Conservation (phyloP, 2,888 invertebrate species). For the Hermaeophaga mercurialis region DNA sequence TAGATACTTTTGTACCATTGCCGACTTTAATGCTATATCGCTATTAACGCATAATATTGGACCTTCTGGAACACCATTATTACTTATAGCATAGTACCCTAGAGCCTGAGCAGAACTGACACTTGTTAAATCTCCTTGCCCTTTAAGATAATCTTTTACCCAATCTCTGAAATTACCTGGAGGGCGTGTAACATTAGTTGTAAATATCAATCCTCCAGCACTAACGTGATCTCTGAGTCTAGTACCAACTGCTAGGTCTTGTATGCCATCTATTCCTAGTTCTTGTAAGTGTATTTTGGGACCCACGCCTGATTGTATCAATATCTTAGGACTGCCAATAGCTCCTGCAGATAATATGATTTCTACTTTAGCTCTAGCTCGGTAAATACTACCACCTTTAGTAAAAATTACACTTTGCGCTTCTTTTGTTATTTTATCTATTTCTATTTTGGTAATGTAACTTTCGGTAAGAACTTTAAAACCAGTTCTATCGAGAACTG, state of each 20-base stretch:
- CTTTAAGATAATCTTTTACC: constrained; percentile 11
- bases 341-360: constrained; percentile 81
- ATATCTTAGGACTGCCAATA: constrained; percentile 82
- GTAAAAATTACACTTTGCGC: constrained; percentile 23
- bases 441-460: constrained; percentile 50
- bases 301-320: constrained; percentile 85
- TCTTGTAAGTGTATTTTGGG: constrained; percentile 66
- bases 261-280: constrained; percentile 65
- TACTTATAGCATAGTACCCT: constrained; percentile 13
- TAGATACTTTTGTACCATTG: background rate
- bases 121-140: constrained; percentile 16
- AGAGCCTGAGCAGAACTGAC: too few species aligned
- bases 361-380: constrained; percentile 69
- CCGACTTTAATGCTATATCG: background rate
- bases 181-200: constrained; percentile 6
- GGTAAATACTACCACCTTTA: constrained; percentile 43
- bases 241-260: constrained; percentile 76
- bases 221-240: constrained; percentile 77
- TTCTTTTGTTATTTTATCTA: constrained; percentile 1
- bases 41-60: too few species aligned
- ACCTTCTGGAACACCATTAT: constrained; percentile 41
- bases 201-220: constrained; percentile 16
- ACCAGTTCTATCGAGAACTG: constrained; percentile 6
- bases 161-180: constrained; percentile 8
- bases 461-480: constrained; percentile 61